These are phyloP conservation scores for Gorsachius magnificus DNA, from an alignment of 2,797 vertebrate species.

Conservation along the genomic window DNA sequence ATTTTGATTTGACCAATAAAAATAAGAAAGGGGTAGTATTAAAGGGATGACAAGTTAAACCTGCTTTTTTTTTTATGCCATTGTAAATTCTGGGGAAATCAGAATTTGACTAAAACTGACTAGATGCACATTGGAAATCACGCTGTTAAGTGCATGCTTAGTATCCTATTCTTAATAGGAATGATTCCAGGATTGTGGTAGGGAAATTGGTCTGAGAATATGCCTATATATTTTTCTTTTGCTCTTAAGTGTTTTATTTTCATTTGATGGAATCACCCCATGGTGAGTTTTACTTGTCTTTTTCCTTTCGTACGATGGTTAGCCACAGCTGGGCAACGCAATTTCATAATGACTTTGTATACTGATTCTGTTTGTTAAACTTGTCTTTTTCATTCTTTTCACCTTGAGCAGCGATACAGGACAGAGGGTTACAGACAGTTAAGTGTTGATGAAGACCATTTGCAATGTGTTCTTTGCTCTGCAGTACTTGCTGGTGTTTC, in stretches of 20 bases:
- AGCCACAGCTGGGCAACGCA: background rate
- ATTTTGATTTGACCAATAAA: background rate
- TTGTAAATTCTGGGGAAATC: background rate
- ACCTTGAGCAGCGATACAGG: background rate
- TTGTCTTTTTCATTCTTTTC: background rate
- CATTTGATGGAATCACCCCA: background rate
- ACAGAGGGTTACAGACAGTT: background rate
- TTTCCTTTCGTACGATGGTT: background rate
- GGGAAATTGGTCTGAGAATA: background rate
- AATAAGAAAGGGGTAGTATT: background rate
- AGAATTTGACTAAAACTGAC: background rate
- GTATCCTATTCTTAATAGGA: background rate
- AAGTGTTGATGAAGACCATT: background rate
- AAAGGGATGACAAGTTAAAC: background rate
- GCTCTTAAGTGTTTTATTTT: background rate
- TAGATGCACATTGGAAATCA: background rate
- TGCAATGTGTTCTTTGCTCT: background rate
- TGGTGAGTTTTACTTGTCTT: background rate
- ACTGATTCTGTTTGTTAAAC: background rate
- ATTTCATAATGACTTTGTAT: background rate
- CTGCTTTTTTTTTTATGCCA: background rate
- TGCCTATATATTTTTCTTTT: background rate
- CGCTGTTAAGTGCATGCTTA: background rate
- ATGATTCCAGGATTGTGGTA: background rate
- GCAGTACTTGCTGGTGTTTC: background rate